Evolutionary conservation across 2,113 vertebrate genomes (phyloP).

Genomic region (Addax nasomaculatus): DNA sequence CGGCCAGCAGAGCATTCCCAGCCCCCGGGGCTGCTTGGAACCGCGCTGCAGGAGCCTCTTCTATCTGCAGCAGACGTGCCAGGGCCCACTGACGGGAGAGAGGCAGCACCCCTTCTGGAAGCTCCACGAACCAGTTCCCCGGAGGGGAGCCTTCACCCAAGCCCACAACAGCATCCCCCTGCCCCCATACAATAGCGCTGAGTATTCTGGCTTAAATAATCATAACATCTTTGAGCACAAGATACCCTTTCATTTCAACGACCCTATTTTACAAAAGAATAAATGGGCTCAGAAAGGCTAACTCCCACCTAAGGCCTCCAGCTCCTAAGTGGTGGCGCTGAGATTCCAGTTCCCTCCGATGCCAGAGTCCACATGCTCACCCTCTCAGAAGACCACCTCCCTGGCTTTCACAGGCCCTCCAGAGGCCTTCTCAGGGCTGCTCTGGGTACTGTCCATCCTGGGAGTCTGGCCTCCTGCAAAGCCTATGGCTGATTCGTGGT

Average conservation of each 20-base stretch:
- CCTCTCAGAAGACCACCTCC: neutral
- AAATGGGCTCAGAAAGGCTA: neutral
- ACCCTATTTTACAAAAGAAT: neutral
- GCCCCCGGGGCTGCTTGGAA: neutral
- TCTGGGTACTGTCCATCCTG: neutral
- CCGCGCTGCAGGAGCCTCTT: fast-evolving
- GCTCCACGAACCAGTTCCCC: neutral
- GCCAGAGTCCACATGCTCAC: fast-evolving
- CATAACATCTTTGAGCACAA: neutral
- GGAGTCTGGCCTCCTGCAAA: neutral
- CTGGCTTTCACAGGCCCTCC: neutral
- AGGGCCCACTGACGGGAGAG: neutral
- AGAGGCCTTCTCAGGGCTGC: fast-evolving
- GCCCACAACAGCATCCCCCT: fast-evolving
- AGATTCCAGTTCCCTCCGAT: neutral
- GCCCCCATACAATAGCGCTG: fast-evolving
- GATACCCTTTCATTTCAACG: neutral
- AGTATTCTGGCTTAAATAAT: neutral
- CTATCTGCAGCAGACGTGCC: neutral
- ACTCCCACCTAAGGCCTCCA: neutral
- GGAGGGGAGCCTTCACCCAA: neutral
- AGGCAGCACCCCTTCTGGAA: neutral
- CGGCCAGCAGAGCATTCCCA: neutral
- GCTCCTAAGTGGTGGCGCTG: fast-evolving
- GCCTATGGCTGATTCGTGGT: neutral